phyloP scores from a whole-genome alignment of 2,113 vertebrate species.

The Chaenogobius annularis region DNA sequence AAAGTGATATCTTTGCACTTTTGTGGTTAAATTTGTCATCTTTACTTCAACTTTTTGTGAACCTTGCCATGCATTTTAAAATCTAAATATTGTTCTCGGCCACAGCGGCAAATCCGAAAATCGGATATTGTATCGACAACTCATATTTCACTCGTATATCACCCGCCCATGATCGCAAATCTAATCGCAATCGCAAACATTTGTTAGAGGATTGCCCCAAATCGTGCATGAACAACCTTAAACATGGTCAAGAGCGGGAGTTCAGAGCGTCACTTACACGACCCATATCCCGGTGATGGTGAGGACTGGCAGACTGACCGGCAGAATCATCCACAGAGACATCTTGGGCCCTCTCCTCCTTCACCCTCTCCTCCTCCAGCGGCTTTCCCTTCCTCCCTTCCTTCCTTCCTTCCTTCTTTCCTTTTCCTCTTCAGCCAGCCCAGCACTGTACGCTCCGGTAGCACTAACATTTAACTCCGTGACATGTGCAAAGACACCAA shows the following conservation, averaged over 20 bases:
- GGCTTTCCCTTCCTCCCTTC: not conserved
- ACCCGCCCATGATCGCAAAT: too few species aligned
- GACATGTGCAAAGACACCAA: conserved; percentile 36
- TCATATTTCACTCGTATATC: too few species aligned
- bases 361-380: conserved; percentile 16
- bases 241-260: not conserved
- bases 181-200: too few species aligned
- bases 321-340: conserved; percentile 85
- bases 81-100: too few species aligned
- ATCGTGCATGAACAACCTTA: too few species aligned
- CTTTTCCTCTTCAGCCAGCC: conserved; percentile 75
- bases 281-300: conserved; percentile 91
- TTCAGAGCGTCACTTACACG: conserved; percentile 79
- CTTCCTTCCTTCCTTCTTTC: conserved; percentile 43
- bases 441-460: conserved; percentile 63
- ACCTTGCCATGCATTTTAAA: too few species aligned
- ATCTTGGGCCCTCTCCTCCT: conserved; percentile 63
- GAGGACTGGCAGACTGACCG: conserved; percentile 83
- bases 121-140: too few species aligned
- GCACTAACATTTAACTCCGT: conserved; percentile 72
- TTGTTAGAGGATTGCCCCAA: too few species aligned
- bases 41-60: too few species aligned
- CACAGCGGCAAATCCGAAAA: too few species aligned
- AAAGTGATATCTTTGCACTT: too few species aligned
- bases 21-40: too few species aligned